Conservation (phyloP, 2,113 vertebrate genomes). For the Puffinus mauretanicus region DNA sequence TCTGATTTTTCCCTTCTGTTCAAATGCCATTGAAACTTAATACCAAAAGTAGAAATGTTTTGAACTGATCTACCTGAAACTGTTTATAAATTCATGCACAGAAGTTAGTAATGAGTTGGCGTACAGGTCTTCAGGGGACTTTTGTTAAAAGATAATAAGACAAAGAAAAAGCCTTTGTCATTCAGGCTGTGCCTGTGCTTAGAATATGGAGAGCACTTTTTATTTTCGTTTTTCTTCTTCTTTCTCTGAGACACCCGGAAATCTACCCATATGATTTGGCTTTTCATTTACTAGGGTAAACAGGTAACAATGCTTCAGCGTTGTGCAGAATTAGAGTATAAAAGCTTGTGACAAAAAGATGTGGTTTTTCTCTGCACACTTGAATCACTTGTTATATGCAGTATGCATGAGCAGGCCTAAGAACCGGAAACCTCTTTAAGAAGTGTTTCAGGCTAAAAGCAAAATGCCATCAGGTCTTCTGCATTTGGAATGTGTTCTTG, state of each 20-base stretch:
- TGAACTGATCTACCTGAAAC: background rate
- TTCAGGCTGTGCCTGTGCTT: background rate
- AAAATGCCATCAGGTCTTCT: background rate
- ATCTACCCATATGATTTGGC: background rate
- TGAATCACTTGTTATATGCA: background rate
- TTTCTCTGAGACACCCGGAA: background rate
- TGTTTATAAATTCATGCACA: background rate
- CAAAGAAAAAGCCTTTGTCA: background rate
- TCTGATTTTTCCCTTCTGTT: background rate
- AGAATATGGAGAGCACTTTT: background rate
- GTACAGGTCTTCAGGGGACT: background rate
- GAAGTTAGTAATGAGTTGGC: slow-evolving; percentile 2
- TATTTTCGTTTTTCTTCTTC: background rate
- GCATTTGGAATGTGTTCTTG: background rate
- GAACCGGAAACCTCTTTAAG: background rate
- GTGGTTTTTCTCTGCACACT: background rate
- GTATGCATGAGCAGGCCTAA: background rate
- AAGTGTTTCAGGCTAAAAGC: background rate
- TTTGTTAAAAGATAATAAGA: slow-evolving; percentile 7
- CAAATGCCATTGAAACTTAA: background rate
- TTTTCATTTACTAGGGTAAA: background rate
- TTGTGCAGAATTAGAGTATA: background rate
- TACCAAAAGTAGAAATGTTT: background rate
- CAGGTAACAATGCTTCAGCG: background rate
- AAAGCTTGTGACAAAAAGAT: background rate